Conservation (phyloP, 2,888 invertebrate species). For the Lacanobia oleracea region DNA sequence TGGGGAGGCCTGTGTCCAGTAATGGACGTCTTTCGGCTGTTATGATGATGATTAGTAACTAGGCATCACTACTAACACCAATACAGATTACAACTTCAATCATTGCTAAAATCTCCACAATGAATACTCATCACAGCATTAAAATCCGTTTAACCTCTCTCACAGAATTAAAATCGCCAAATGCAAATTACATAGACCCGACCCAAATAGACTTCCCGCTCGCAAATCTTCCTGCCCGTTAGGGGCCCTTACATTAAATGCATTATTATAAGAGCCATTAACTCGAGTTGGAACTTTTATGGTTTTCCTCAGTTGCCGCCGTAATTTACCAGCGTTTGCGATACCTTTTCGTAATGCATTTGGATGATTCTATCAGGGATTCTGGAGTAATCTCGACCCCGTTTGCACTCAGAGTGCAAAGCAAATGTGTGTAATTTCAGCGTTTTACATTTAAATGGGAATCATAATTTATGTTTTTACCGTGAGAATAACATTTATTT, state of each 20-base stretch:
- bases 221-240: slow-evolving; percentile 60
- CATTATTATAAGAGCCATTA: slow-evolving; percentile 59
- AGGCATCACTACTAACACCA: background rate
- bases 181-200: slow-evolving; percentile 57
- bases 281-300: slow-evolving; percentile 54
- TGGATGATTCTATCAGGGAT: slow-evolving; percentile 38
- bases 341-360: slow-evolving; percentile 54
- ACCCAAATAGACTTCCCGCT: slow-evolving; percentile 53
- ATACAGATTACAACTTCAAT: background rate
- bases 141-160: slow-evolving; percentile 39
- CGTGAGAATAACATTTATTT: slow-evolving; percentile 6
- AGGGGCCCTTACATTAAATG: slow-evolving; percentile 61
- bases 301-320: slow-evolving; percentile 48
- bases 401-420: slow-evolving; percentile 25
- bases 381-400: slow-evolving; percentile 35
- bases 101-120: background rate
- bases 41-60: too few relatives aligned
- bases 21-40: too few relatives aligned
- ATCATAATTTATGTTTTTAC: slow-evolving; percentile 32
- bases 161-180: slow-evolving; percentile 50
- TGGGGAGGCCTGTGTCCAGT: too few relatives aligned
- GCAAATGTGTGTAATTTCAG: slow-evolving; percentile 11
- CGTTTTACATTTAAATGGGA: slow-evolving; percentile 26
- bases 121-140: slow-evolving; percentile 19
- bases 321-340: slow-evolving; percentile 42